These are phyloP conservation scores for Musca vetustissima DNA, from an alignment of 1,140 invertebrate species.

Conservation along the genomic window DNA sequence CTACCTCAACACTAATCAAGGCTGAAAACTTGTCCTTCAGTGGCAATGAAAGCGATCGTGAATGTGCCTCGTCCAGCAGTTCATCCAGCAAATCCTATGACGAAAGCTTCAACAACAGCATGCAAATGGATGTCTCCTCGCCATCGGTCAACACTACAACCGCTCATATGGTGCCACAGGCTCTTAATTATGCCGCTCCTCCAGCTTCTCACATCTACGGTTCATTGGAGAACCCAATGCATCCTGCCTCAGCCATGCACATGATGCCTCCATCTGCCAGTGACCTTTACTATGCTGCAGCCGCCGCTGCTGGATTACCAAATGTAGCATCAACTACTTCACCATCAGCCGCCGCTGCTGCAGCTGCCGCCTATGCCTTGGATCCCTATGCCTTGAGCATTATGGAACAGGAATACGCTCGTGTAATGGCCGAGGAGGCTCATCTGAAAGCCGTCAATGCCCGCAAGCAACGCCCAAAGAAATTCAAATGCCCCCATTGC, in stretches of 20 bases:
- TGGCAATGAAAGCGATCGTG: conserved; percentile 43
- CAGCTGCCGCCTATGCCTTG: conserved; percentile 38
- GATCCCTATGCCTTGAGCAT: conserved; percentile 47
- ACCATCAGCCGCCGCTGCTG: conserved; percentile 31
- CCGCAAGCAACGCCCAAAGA: conserved; percentile 81
- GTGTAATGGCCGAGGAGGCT: conserved; percentile 67
- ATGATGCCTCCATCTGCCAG: conserved; percentile 23
- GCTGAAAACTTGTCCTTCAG: conserved; percentile 22
- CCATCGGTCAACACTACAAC: conserved; percentile 39
- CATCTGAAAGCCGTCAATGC: conserved; percentile 64
- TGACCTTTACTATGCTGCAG: conserved; percentile 41
- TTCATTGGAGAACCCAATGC: neutral
- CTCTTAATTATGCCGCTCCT: conserved; percentile 26
- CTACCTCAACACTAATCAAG: neutral
- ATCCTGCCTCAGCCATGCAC: conserved; percentile 8
- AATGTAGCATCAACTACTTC: neutral
- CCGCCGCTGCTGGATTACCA: conserved; percentile 30
- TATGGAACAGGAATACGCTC: conserved; percentile 67
- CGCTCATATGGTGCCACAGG: conserved; percentile 25
- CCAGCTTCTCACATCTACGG: conserved; percentile 28
- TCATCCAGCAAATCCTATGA: conserved; percentile 40
- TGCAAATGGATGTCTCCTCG: conserved; percentile 1
- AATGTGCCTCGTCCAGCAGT: conserved; percentile 35
- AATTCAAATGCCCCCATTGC: conserved; percentile 85
- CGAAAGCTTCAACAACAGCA: conserved; percentile 38